Conservation (phyloP, 2,888 invertebrate species). For the Stomorhina lunata region DNA sequence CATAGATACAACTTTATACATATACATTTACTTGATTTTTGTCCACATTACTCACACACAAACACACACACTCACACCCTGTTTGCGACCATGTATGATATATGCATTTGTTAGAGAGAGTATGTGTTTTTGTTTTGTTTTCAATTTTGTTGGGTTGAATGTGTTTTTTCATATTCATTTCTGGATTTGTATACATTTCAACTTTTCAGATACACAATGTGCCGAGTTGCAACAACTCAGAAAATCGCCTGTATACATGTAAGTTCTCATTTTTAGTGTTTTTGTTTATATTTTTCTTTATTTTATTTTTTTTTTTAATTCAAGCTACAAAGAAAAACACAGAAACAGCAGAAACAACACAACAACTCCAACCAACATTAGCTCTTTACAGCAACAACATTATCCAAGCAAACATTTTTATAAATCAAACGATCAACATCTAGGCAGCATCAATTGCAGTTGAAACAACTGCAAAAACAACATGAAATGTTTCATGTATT, state of each 20-base stretch:
- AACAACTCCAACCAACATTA: background rate
- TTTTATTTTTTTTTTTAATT: too few relatives aligned
- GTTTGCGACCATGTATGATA: background rate
- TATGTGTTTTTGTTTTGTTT: constrained; percentile 40
- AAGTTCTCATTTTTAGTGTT: too few relatives aligned
- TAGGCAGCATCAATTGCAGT: background rate
- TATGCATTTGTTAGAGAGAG: background rate
- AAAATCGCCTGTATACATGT: constrained; percentile 48
- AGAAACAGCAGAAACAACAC: constrained; percentile 13
- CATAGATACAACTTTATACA: constrained; percentile 48
- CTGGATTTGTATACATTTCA: constrained; percentile 49
- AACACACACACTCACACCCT: constrained; percentile 10
- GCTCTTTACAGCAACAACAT: background rate
- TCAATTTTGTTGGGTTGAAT: constrained; percentile 21
- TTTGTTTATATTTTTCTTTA: constrained; percentile 43
- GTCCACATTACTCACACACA: background rate
- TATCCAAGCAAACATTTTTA: constrained; percentile 29
- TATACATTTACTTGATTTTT: constrained; percentile 14
- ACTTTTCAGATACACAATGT: constrained; percentile 54
- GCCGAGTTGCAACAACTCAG: constrained; percentile 24
- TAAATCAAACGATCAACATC: constrained; percentile 11
- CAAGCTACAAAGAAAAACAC: constrained; percentile 24
- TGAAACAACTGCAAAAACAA: constrained; percentile 6
- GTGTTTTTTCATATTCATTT: constrained; percentile 7
- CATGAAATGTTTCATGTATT: constrained; percentile 18